Base-by-base conservation (phyloP, 2,797 vertebrate genomes). In the Fundulus diaphanus region DNA sequence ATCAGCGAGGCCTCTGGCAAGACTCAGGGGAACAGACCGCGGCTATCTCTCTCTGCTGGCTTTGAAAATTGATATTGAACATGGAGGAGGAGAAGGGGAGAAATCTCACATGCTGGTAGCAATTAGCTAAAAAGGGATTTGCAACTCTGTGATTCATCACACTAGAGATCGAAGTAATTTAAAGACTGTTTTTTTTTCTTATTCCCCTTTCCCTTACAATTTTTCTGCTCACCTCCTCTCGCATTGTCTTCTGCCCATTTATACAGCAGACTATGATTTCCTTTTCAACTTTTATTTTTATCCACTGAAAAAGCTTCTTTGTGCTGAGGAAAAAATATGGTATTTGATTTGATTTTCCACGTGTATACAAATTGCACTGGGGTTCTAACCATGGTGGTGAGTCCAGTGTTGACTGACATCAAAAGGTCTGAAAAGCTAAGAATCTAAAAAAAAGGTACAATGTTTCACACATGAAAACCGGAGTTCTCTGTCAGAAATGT, bases 31-130 rank as follows among this genome's bases (percentile, higher is more conserved):
- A 97, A 87, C 92, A 92, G 88, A 91, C 88, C 82, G 76, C 94
- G 87, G 90, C 95, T 96, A 95, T 97, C 97, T 97, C 96, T 95
- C 95, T 95, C 96, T 90, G 88, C 94, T 95, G 95, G 95, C 93
- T 96, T 92, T 97, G 97, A 97, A 99, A 99, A 99, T 99, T 98
- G 97, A 99, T 99, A 99, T 99, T 98, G 97, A 98, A 98, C 97
- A 97, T 92, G 94, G 96, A 94, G 92, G 90, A 90, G 82, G 89
- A 92, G 91, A 80, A 88, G 91, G 90, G 93, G 92, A 89, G 94
- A 95, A 96, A 95, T 96, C 96, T 96, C 96, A 95, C 96, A 96
- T 96, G 96, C 96, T 97, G 96, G 96, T 97, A 97, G 97, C 97
- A 99, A 98, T 99, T 99, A 99, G 97, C 97, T 97, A 97, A 97